phyloP scores from a whole-genome alignment of 35 echinoderm and acorn worm species.

The Chiridota heheva region DNA sequence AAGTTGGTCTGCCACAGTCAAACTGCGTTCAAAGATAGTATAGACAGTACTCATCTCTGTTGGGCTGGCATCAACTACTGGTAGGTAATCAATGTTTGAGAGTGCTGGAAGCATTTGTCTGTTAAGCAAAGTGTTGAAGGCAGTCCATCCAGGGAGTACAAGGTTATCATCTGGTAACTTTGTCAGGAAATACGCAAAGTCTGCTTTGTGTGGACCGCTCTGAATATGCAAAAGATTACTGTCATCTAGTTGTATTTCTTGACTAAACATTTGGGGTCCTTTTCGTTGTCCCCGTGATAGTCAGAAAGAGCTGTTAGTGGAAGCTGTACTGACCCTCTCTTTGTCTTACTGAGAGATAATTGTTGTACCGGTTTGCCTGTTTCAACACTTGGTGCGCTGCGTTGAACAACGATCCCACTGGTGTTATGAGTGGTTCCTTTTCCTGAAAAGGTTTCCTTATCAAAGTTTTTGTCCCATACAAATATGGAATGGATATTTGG shows the following conservation, averaged over 20 bases:
- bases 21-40: constrained; percentile 44
- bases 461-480: constrained; percentile 64
- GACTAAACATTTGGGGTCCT: constrained; percentile 3
- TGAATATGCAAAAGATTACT: neutral
- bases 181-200: constrained; percentile 14
- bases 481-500: constrained; percentile 33
- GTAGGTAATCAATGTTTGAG: constrained; percentile 51
- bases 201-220: neutral
- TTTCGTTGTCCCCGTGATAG: neutral
- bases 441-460: constrained; percentile 66
- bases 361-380: neutral
- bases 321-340: no score
- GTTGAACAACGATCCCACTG: constrained; percentile 56
- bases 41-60: constrained; percentile 62
- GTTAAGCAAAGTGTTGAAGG: constrained; percentile 31
- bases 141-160: constrained; percentile 58
- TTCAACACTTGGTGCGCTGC: neutral
- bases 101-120: constrained; percentile 7
- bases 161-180: neutral
- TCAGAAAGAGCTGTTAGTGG: no score
- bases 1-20: constrained; percentile 28
- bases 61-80: constrained; percentile 66
- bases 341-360: no score
- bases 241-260: neutral
- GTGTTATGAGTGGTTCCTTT: constrained; percentile 66